Conservation (phyloP, 2,797 vertebrate genomes). For the Ciconia nigra region DNA sequence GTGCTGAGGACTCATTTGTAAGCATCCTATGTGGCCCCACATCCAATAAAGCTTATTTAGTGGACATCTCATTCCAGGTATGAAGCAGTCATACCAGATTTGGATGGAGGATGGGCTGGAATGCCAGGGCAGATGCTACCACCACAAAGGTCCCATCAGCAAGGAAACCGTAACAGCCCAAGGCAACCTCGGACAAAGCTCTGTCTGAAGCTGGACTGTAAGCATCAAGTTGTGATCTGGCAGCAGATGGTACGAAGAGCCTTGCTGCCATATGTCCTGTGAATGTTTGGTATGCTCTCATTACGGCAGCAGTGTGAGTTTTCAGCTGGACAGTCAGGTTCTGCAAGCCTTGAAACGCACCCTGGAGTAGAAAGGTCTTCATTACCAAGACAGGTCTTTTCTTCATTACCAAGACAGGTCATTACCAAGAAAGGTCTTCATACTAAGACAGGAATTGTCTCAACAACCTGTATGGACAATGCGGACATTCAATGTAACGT, state of each 20-base stretch:
- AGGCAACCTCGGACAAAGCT: neutral
- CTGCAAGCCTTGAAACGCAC: neutral
- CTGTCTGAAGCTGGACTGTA: neutral
- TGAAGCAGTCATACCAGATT: neutral
- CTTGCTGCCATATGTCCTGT: neutral
- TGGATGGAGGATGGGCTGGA: neutral
- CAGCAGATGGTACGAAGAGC: neutral
- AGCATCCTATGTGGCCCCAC: neutral
- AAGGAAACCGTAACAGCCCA: neutral
- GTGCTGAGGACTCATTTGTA: neutral
- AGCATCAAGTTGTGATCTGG: neutral
- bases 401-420: too few species aligned
- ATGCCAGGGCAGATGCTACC: neutral
- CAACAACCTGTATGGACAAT: neutral
- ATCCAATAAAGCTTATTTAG: neutral
- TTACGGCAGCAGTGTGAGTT: neutral
- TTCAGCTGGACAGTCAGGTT: neutral
- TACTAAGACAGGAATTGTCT: neutral
- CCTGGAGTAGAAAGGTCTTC: neutral
- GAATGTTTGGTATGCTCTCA: neutral
- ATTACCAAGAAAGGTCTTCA: too few species aligned
- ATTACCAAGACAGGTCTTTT: neutral
- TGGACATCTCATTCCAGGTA: neutral
- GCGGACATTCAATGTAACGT: rapidly evolving
- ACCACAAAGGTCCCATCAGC: neutral